These are phyloP conservation scores for Orestias chungarensis DNA, from an alignment of 2,797 vertebrate species.

Conservation along the genomic window DNA sequence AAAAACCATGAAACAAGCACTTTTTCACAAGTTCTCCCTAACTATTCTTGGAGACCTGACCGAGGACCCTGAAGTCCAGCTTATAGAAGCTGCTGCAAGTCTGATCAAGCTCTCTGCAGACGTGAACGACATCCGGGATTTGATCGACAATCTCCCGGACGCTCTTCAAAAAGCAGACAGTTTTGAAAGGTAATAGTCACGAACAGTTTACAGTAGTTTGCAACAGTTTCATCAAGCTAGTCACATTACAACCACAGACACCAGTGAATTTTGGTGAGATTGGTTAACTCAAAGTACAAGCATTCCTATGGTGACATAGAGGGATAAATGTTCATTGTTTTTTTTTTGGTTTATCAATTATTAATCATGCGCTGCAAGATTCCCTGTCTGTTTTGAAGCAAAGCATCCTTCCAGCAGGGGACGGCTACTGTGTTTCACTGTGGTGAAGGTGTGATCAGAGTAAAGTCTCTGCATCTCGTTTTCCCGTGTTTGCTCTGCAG, in stretches of 20 bases:
- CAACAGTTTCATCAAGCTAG: neutral
- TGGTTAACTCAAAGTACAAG: neutral
- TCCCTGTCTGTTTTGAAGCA: no score
- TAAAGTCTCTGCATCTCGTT: no score
- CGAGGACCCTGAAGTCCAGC: slow-evolving; percentile 13
- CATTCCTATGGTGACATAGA: neutral
- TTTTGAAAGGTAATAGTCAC: slow-evolving; percentile 78
- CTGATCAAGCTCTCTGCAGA: slow-evolving; percentile 77
- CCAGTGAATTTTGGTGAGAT: neutral
- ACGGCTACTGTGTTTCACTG: no score
- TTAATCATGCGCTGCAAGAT: no score
- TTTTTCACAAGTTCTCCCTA: slow-evolving; percentile 79
- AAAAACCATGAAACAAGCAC: slow-evolving; percentile 76
- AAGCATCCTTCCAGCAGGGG: no score
- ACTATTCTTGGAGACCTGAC: slow-evolving; percentile 58
- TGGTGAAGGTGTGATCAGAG: no score
- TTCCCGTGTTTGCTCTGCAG: neutral
- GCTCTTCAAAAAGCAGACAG: slow-evolving; percentile 74
- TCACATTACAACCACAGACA: neutral
- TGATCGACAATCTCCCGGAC: slow-evolving; percentile 77
- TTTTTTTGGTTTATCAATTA: no score
- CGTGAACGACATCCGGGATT: slow-evolving; percentile 61
- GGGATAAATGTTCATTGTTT: neutral
- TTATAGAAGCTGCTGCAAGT: slow-evolving; percentile 76
- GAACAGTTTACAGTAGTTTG: neutral